A percentile compares a stretch with the other conserved stretches of the same genome.
Conservation (phyloP, 2,113 vertebrate species). For the Eurypyga helias region DNA sequence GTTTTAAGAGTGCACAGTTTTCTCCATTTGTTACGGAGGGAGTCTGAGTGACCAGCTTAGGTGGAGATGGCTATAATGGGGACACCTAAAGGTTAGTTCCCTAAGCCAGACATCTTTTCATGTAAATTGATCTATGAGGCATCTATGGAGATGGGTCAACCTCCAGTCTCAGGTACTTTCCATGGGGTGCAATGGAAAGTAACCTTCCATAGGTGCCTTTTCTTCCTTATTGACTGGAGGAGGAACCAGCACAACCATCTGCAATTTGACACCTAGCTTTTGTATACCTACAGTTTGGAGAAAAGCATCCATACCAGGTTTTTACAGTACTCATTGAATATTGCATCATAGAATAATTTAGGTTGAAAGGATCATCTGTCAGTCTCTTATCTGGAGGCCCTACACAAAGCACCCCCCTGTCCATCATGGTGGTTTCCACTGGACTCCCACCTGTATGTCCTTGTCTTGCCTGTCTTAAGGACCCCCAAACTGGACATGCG, state of each 20-base stretch:
- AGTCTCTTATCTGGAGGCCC: accelerated
- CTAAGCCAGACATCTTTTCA: neutral
- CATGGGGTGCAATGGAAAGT: neutral
- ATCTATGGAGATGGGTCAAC: neutral
- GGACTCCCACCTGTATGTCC: neutral
- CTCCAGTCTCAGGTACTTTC: neutral
- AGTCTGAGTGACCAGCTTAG: neutral
- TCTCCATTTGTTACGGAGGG: neutral
- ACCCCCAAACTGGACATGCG: neutral
- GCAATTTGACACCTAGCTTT: neutral
- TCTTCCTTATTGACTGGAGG: neutral
- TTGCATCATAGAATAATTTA: neutral
- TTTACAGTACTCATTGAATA: neutral
- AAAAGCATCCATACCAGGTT: neutral
- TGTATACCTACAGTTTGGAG: neutral
- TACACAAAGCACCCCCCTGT: neutral
- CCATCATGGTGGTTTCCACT: accelerated
- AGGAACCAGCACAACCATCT: neutral
- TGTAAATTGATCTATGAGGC: no score
- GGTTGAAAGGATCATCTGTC: neutral
- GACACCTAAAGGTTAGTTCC: neutral
- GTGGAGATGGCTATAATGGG: neutral
- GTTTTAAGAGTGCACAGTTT: neutral
- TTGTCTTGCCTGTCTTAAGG: neutral
- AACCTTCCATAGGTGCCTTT: neutral